A percentile compares a stretch with the other conserved stretches of the same genome.
Evolutionary conservation across 1,140 invertebrate species (phyloP).

Genomic region (Drosophila dunni): DNA sequence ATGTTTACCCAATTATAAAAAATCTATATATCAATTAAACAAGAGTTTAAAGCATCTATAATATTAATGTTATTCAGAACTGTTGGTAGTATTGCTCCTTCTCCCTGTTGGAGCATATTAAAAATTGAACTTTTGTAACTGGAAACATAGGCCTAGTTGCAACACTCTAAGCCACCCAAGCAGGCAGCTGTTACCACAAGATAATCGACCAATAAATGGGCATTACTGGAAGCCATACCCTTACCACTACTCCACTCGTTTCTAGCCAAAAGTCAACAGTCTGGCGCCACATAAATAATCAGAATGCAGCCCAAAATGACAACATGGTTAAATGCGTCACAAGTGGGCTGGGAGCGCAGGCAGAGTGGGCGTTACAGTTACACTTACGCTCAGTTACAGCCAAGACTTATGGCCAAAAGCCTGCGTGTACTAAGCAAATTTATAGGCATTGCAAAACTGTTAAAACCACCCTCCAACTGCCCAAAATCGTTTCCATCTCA

Average conservation of each 20-base stretch:
- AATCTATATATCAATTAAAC: too few species aligned
- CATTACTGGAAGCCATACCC: not conserved
- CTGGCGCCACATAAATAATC: conserved; percentile 78
- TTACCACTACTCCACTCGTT: not conserved
- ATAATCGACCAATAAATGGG: conserved; percentile 28
- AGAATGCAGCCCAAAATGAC: conserved; percentile 69
- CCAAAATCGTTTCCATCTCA: conserved; percentile 1
- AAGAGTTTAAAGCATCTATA: too few species aligned
- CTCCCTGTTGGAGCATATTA: too few species aligned
- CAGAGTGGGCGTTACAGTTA: conserved; percentile 7
- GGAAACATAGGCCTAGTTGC: not conserved
- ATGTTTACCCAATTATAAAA: too few species aligned
- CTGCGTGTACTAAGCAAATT: conserved; percentile 34
- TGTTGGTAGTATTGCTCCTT: too few species aligned
- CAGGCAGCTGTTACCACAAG: conserved; percentile 2
- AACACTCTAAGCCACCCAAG: not conserved
- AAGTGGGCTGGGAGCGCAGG: conserved; percentile 11
- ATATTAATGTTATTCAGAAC: too few species aligned
- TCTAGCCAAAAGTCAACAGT: conserved; percentile 48
- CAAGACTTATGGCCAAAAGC: conserved; percentile 12
- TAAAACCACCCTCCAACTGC: conserved; percentile 26
- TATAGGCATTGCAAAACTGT: conserved; percentile 62
- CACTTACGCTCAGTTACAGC: conserved; percentile 7
- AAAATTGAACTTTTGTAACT: not conserved
- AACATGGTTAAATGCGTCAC: conserved; percentile 69